A percentile compares a stretch with the other conserved stretches of the same genome.
Evolutionary conservation across 2,113 vertebrate species (phyloP).

Genomic region (Uropsilus gracilis): DNA sequence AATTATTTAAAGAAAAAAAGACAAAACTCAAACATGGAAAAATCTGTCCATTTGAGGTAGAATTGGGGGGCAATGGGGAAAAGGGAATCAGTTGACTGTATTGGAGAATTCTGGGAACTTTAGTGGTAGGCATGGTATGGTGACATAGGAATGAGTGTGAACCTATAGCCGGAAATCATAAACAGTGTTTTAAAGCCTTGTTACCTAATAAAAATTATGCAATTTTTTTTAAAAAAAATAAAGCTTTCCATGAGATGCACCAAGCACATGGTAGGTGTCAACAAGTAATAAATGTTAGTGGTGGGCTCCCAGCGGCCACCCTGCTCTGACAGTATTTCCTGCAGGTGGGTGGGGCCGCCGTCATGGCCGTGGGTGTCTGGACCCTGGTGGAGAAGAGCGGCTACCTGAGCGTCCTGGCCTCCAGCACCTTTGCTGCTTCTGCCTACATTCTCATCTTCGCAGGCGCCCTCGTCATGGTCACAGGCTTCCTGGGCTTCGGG

Average conservation of each 20-base stretch:
- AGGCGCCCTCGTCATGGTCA: constrained; percentile 89
- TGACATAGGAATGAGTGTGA: no score
- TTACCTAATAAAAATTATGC: no score
- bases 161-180: no score
- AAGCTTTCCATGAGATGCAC: rapidly evolving
- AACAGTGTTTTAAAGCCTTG: no score
- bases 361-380: constrained; percentile 91
- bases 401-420: constrained; percentile 90
- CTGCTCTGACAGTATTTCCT: not conserved
- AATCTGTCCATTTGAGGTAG: no score
- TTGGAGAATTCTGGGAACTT: no score
- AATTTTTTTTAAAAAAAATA: no score
- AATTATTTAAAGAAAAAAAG: no score
- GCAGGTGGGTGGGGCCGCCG: constrained; percentile 88
- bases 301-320: not conserved
- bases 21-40: no score
- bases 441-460: constrained; percentile 91
- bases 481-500: constrained; percentile 91
- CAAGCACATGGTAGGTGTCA: rapidly evolving
- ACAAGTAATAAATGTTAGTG: rapidly evolving
- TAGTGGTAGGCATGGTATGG: no score
- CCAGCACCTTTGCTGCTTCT: constrained; percentile 90
- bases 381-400: constrained; percentile 91
- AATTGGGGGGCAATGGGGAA: no score
- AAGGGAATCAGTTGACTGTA: no score